phyloP scores from a whole-genome alignment of 2,113 vertebrate species.

The Rhodinocichla rosea region DNA sequence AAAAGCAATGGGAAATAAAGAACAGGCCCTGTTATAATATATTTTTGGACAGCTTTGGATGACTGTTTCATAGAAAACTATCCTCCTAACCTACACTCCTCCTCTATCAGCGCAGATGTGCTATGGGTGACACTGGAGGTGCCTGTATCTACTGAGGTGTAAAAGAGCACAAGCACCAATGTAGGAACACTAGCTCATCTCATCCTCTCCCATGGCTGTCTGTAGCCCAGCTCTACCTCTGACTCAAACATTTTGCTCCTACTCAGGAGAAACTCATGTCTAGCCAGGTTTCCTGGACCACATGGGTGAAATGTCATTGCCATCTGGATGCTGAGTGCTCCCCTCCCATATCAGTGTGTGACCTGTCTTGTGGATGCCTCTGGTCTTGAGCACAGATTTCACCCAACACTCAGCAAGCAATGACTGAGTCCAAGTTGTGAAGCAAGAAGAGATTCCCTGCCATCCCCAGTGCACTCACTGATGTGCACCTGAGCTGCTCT shows the following conservation, averaged over 20 bases:
- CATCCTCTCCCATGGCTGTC: background rate
- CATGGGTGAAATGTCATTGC: background rate
- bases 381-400: background rate
- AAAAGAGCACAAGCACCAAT: background rate
- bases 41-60: constrained; percentile 1
- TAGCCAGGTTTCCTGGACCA: accelerated
- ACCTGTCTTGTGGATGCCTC: background rate
- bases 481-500: background rate
- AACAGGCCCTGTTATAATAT: background rate
- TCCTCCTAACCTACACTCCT: background rate
- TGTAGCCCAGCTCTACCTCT: background rate
- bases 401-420: background rate
- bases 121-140: background rate
- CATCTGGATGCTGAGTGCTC: background rate
- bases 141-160: background rate
- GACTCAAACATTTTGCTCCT: background rate
- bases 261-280: background rate
- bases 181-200: background rate
- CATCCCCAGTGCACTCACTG: accelerated
- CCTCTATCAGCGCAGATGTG: background rate
- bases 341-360: background rate
- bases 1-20: constrained; percentile 58
- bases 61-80: constrained; percentile 15
- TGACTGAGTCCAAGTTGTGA: background rate
- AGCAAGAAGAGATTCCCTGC: accelerated